Evolutionary conservation across 1,140 invertebrate genomes (phyloP).

Genomic region (Anoplophora glabripennis): DNA sequence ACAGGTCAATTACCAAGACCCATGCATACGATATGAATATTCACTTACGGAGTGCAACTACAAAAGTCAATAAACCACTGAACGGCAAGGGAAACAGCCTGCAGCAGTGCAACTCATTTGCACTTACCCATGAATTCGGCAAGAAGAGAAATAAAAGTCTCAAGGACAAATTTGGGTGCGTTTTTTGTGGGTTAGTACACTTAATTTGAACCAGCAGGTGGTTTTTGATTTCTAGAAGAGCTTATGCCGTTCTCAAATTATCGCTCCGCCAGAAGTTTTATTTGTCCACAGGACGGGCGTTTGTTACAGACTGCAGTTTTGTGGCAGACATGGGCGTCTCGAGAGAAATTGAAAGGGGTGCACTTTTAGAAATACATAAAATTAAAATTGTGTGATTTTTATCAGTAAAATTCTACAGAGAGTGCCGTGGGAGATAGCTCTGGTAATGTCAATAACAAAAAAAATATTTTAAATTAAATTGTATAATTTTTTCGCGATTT

Average conservation of each 20-base stretch:
- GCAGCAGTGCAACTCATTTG: slow-evolving; percentile 1
- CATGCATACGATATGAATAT: slow-evolving; percentile 2
- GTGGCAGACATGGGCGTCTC: too few relatives aligned
- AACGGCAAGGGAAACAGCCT: slow-evolving; percentile 6
- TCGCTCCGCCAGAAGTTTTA: slow-evolving; percentile 20
- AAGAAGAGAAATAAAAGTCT: slow-evolving; percentile 28
- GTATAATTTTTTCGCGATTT: too few relatives aligned
- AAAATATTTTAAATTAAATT: too few relatives aligned
- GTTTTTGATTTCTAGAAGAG: slow-evolving; percentile 25
- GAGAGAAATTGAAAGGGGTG: too few relatives aligned
- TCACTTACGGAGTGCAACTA: slow-evolving; percentile 13
- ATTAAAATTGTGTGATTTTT: too few relatives aligned
- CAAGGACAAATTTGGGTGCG: slow-evolving; percentile 32
- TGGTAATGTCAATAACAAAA: too few relatives aligned
- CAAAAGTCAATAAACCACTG: slow-evolving; percentile 20
- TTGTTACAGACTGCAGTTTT: too few relatives aligned
- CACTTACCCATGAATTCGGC: slow-evolving; percentile 14
- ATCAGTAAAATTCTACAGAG: too few relatives aligned
- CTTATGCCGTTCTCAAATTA: slow-evolving; percentile 15
- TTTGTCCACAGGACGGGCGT: slow-evolving; percentile 21
- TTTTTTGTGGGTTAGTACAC: slow-evolving; percentile 32
- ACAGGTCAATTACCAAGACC: neutral
- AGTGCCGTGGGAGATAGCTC: too few relatives aligned
- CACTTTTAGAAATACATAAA: too few relatives aligned
- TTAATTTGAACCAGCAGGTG: slow-evolving; percentile 33